Evolutionary conservation across 2,888 invertebrate genomes (phyloP), one percentile per base, ranked within the genome.

Genomic region (Marronus borbonicus): DNA sequence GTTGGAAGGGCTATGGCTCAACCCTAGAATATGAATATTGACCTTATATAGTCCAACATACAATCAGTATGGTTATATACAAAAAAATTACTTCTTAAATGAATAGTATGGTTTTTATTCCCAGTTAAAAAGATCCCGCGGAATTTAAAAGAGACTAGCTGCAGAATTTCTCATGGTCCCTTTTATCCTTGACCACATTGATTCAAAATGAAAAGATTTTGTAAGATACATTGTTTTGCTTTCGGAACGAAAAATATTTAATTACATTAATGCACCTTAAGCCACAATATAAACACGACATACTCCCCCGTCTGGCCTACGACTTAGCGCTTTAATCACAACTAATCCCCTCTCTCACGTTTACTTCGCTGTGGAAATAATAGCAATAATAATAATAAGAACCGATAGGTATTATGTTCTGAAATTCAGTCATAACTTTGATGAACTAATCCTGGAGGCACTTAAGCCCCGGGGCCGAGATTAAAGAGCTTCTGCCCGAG

Each of bases 391-490:
- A 66, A 77, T 77, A 78, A 78, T 72, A 66, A 78, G 77, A 78
- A 78, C 77, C 77, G 77, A 79, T 72, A 76, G 70, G 79, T 76
- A 79, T 79, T 76, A 76, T 70, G 76, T 70, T 77, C 77, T 62
- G 68, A 77, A 83, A 84, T 83, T 83, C 82, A 86, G 85, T 86
- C 87, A 88, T 88, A 88, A 88, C 86, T 88, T 87, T 88, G 88
- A 88, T 86, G 86, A 87, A 87, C 85, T 88, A 88, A 88, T 88
- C 87, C 87, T 81, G 12, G 82, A 85, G 86, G 85, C 87, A 87
- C 87, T 88, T 88, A 88, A 87, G 86, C 87, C 83, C 81, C 55
- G 55, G 55, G 75, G 79, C 81, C 83, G 85, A 88, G 88, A 88
- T 88, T 88, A 88, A 88, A 87, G 87, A 86, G 88, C 88, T 88